These are phyloP conservation scores for Acrocephalus kingi DNA, from an alignment of 2,113 vertebrate genomes.

Conservation along the genomic window DNA sequence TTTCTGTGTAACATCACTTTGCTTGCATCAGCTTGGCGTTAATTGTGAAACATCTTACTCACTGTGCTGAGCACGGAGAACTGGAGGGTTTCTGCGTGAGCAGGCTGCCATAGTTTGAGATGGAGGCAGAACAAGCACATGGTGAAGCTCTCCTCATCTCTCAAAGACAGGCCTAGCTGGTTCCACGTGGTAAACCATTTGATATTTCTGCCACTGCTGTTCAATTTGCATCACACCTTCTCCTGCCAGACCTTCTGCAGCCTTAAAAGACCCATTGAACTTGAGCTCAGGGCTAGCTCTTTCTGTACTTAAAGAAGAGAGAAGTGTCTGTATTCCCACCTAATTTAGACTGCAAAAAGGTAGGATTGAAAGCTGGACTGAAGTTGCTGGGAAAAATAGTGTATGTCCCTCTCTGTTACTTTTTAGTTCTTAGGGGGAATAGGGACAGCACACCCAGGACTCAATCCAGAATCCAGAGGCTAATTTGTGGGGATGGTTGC, in stretches of 20 bases:
- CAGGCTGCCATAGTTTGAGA: neutral
- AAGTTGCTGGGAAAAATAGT: neutral
- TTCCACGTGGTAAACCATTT: neutral
- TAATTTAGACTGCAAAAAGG: neutral
- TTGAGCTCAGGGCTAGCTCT: neutral
- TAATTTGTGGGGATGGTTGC: neutral
- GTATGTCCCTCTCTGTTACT: neutral
- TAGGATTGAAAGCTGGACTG: neutral
- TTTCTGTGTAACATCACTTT: slow-evolving; percentile 14
- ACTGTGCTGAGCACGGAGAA: neutral
- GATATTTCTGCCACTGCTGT: neutral
- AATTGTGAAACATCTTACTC: slow-evolving; percentile 45
- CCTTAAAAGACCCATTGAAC: slow-evolving; percentile 15
- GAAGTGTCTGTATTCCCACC: neutral
- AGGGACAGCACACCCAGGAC: neutral
- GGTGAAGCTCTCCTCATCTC: neutral
- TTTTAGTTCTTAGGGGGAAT: neutral
- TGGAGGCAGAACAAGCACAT: neutral
- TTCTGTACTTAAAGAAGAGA: neutral
- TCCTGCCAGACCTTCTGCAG: neutral
- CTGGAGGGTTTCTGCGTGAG: neutral
- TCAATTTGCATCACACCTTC: slow-evolving; percentile 12
- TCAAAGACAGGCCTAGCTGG: neutral
- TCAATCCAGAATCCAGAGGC: neutral
- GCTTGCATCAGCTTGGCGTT: neutral